A percentile compares a stretch with the other conserved stretches of the same genome.
Conservation (phyloP, 2,797 vertebrate species). For the Enteromius viviparus region DNA sequence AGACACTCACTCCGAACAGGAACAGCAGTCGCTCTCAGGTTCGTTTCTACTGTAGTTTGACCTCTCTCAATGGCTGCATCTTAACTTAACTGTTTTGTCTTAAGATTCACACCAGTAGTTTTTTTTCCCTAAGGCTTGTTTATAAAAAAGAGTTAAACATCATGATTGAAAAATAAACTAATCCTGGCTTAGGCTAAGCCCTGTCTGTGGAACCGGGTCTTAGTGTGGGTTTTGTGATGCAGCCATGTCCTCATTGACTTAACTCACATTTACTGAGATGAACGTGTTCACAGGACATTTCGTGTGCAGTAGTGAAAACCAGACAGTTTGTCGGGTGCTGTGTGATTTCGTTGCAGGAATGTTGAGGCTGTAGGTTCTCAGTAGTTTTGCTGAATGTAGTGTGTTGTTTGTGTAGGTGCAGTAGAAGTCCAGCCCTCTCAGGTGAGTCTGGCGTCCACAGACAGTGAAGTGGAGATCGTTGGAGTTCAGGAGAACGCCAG, state of each 20-base stretch:
- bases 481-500: slow-evolving; percentile 94
- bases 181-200: too few relatives aligned
- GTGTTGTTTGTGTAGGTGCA: slow-evolving; percentile 78
- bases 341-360: neutral
- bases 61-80: neutral
- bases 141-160: too few relatives aligned
- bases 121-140: too few relatives aligned
- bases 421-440: slow-evolving; percentile 85
- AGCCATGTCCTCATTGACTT: neutral
- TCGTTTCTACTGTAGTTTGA: slow-evolving; percentile 70
- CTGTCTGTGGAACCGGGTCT: neutral
- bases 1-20: slow-evolving; percentile 96
- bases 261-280: neutral
- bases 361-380: too few relatives aligned
- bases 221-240: neutral
- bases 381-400: neutral
- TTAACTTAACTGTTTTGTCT: neutral
- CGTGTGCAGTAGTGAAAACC: neutral
- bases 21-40: slow-evolving; percentile 88
- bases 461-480: slow-evolving; percentile 97
- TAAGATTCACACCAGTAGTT: too few relatives aligned
- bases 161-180: too few relatives aligned
- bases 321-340: neutral
- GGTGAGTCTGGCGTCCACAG: slow-evolving; percentile 90
- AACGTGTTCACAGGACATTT: neutral